Base-by-base conservation (phyloP, 2,888 invertebrate genomes). In the Tipula helvola region DNA sequence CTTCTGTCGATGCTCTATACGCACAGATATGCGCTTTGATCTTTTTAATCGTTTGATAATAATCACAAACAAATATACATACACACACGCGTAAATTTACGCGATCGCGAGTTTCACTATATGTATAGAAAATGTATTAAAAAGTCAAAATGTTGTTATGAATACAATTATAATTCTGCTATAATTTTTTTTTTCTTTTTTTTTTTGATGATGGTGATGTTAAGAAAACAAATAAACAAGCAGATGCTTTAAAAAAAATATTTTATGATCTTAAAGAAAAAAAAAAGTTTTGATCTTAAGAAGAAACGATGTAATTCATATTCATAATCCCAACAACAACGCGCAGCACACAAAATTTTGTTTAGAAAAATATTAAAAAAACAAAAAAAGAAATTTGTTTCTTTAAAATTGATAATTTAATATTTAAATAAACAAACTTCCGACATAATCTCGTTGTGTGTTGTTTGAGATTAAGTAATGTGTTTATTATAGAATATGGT, bases 381-480 rank as follows among this genome's bases (percentile, higher is more conserved):
- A 71, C n/a, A 57, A 57, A 57, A 57, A 39, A 39, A 7, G 39
- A 39, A 52, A 71, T 52, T 52, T 44, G 44, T 44, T 44, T 44
- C 44, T 44, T 44, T 44, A 57, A 57, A 57, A 57, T 28, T 71
- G 71, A 71, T 71, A 71, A 71, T 71, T 71, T 71, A 71, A 71
- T 71, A 71, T 71, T 71, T 71, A 71, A 71, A 71, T 71, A 71
- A 71, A 71, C 71, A 71, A 71, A 71, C 71, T 71, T 71, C 71
- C 71, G 71, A 71, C 71, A 71, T 71, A 71, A 71, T 71, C 71
- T 28, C 71, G 71, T 71, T 71, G 71, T 71, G 71, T 71, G 71
- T 71, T 71, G 8, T 71, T 71, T 18, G 28, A 71, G 71, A 71
- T 71, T 71, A 71, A 71, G 71, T 71, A 71, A 71, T 71, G 28